Percentiles rank a stretch among this genome's conserved stretches.
Evolutionary conservation across 53 echinoderm and acorn worm genomes (phyloP).

Genomic region (Luidia sarsii): DNA sequence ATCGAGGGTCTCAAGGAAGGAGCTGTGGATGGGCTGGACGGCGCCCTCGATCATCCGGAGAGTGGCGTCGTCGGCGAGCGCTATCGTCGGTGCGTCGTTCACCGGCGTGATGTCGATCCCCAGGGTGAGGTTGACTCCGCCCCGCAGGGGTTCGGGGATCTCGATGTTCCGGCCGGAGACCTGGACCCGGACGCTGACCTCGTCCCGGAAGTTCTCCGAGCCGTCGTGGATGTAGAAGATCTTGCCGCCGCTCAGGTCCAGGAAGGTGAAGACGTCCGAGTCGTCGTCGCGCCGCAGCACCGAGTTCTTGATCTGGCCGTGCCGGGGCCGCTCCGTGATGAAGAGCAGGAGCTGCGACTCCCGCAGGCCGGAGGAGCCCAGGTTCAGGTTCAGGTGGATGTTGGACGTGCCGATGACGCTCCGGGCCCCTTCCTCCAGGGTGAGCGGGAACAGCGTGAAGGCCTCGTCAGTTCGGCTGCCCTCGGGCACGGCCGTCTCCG

Average conservation of each 20-base stretch:
- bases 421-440: slow-evolving; percentile 79
- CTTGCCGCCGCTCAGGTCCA: slow-evolving; percentile 77
- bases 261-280: slow-evolving; percentile 70
- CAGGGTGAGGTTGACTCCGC: slow-evolving; percentile 63
- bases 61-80: slow-evolving; percentile 77
- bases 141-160: slow-evolving; percentile 56
- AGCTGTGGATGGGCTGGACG: slow-evolving; percentile 44
- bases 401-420: slow-evolving; percentile 67
- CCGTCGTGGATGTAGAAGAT: slow-evolving; percentile 89
- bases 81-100: slow-evolving; percentile 83
- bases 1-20: slow-evolving; percentile 70
- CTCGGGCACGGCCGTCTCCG: slow-evolving; percentile 16
- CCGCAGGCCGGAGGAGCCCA: slow-evolving; percentile 60
- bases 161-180: slow-evolving; percentile 58
- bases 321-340: slow-evolving; percentile 59
- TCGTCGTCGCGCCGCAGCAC: slow-evolving; percentile 71
- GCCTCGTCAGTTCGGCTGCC: background rate
- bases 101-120: slow-evolving; percentile 70
- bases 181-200: slow-evolving; percentile 62
- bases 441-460: slow-evolving; percentile 48
- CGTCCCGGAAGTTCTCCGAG: slow-evolving; percentile 85
- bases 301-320: slow-evolving; percentile 76
- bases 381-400: slow-evolving; percentile 75
- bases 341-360: slow-evolving; percentile 81
- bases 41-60: slow-evolving; percentile 73